Base-by-base conservation (phyloP, 2,888 invertebrate species). In the Margaritifera margaritifera region DNA sequence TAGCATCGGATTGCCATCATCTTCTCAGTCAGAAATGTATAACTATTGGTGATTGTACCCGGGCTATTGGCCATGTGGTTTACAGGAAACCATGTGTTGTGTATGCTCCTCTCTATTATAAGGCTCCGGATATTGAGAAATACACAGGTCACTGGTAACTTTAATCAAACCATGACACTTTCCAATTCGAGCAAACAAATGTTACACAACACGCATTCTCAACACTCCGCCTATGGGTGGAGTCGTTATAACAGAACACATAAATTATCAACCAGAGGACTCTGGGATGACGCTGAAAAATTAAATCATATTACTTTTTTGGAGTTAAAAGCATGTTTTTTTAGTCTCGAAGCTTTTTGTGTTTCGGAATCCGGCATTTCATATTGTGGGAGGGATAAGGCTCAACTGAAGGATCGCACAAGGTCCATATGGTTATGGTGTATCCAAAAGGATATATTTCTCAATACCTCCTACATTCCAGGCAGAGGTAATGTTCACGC, bases 41-140 rank as follows among this genome's bases (percentile, higher is more conserved):
- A 2, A 60, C 24, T 24, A 66, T 72, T 51, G 55, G 70, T 18
- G 56, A 59, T 5, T 24, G 65, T 19, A 42, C 64, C 15, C 55
- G 62, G 27, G 54, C 68, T 24, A 66, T 73, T 52, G 72, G 71
- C 4, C 60, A 68, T 54, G 27, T 73, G 6, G 68, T 71, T 15
- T 52, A 72, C 11, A 52, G 59, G 31, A 68, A 70, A 31, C 73
- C 71, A 22, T 69, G 62, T 19, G 71, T 69, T 50, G 15, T 53
- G 25, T 65, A 69, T 65, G 73, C 74, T 2, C 4, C 4, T 60
- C 59, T 66, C 18, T 65, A 42, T 50, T 71, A 69, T 22, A 66
- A 58, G 54, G 24, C 62, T 24, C 25, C 71, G 31, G 71, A 72
- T 62, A 62, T 54, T 27, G 65, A 62, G n/a, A 77, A 74, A 59